A percentile compares a stretch with the other conserved stretches of the same genome.
phyloP scores from a whole-genome alignment of 2,888 invertebrate species.

The Heliconius erato region DNA sequence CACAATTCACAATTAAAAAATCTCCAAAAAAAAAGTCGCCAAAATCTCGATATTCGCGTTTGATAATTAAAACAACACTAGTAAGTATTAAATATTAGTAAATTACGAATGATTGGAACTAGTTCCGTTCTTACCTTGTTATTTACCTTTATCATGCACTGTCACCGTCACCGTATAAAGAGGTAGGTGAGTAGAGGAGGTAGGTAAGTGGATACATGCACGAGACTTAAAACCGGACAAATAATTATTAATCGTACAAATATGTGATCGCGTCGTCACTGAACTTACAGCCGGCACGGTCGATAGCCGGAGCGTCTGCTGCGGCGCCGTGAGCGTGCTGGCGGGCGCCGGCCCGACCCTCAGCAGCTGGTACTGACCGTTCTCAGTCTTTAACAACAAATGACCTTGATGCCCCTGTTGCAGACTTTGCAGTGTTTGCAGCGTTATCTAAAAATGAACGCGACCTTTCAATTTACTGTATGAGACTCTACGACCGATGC shows the following conservation, averaged over 20 bases:
- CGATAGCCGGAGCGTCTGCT: slow-evolving; percentile 93
- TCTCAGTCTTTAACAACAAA: slow-evolving; percentile 97
- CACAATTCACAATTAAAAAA: neutral
- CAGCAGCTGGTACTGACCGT: slow-evolving; percentile 97
- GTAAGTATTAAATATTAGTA: slow-evolving; percentile 30
- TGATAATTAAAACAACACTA: slow-evolving; percentile 23
- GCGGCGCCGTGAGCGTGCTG: slow-evolving; percentile 85
- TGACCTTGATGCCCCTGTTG: slow-evolving; percentile 95
- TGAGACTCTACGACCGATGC: slow-evolving; percentile 28
- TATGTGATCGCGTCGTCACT: slow-evolving; percentile 69
- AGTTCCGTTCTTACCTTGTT: slow-evolving; percentile 70
- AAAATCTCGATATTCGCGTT: slow-evolving; percentile 29
- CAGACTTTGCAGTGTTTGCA: slow-evolving; percentile 94
- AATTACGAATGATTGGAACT: slow-evolving; percentile 35
- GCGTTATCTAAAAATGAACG: slow-evolving; percentile 91
- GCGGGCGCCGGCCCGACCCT: slow-evolving; percentile 91
- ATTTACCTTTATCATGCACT: slow-evolving; percentile 75
- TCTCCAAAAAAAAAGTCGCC: neutral
- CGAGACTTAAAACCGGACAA: slow-evolving; percentile 68
- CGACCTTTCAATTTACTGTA: slow-evolving; percentile 71
- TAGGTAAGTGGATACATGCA: slow-evolving; percentile 66
- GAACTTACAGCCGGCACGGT: slow-evolving; percentile 95
- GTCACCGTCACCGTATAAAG: neutral
- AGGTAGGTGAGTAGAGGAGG: neutral
- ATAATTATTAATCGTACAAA: slow-evolving; percentile 42